phyloP scores from a whole-genome alignment of 2,113 vertebrate genomes.

The Chamaea fasciata region DNA sequence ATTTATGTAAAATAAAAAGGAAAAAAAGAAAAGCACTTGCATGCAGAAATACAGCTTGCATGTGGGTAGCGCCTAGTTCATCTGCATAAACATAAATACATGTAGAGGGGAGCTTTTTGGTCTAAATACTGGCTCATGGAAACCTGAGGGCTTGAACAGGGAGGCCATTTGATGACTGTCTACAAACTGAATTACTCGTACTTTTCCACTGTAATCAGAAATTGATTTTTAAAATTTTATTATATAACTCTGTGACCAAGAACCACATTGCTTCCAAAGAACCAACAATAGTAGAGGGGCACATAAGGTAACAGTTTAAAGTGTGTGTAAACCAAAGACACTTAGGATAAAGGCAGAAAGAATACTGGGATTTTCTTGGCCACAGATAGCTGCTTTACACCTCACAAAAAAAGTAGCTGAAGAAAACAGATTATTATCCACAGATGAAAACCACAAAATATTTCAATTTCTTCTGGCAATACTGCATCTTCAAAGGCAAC shows the following conservation, averaged over 20 bases:
- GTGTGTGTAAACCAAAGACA: background rate
- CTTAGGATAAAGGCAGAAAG: background rate
- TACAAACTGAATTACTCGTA: background rate
- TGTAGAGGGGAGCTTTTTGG: rapidly evolving
- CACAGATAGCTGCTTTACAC: background rate
- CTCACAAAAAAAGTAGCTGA: background rate
- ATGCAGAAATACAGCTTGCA: background rate
- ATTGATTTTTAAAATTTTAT: background rate
- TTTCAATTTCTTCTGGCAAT: background rate
- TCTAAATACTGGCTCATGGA: background rate
- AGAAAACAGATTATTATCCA: background rate
- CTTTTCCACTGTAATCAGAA: background rate
- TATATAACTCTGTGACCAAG: background rate
- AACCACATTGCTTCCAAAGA: background rate
- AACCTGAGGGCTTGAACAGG: background rate
- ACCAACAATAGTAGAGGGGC: background rate
- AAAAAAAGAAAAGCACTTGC: background rate
- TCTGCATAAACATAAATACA: background rate
- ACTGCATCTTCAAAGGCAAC: background rate
- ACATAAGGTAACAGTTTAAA: background rate
- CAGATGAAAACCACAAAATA: background rate
- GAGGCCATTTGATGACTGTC: background rate
- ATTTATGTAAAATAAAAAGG: background rate
- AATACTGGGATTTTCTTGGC: background rate
- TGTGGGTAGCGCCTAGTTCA: background rate